Conservation (phyloP, 2,113 vertebrate species). For the Anoplopoma fimbria region DNA sequence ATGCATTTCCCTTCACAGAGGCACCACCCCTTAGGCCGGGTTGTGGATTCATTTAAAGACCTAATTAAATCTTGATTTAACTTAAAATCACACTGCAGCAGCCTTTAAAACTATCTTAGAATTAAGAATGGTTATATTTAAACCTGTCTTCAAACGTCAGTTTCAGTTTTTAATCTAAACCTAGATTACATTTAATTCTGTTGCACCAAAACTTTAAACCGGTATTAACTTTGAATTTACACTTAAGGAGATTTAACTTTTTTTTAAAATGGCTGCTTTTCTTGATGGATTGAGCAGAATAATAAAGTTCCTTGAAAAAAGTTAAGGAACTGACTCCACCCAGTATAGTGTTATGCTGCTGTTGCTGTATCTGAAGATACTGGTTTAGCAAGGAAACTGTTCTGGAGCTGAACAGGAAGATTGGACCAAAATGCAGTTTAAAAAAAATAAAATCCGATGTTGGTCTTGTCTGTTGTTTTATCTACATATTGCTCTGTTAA, state of each 20-base stretch:
- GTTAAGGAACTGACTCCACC: background rate
- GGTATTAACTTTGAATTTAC: background rate
- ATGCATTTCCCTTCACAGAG: slow-evolving; percentile 5
- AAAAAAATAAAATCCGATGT: too few relatives aligned
- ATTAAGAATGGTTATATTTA: background rate
- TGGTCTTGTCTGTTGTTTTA: background rate
- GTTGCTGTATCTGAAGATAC: background rate
- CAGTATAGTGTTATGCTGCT: background rate
- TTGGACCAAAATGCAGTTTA: background rate
- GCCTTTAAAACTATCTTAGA: too few relatives aligned
- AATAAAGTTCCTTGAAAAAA: too few relatives aligned
- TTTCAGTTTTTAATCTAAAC: background rate
- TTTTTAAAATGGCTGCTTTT: background rate
- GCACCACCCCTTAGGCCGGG: background rate
- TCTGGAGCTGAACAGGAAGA: background rate
- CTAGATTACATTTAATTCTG: background rate
- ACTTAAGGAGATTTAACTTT: background rate
- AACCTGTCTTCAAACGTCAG: background rate
- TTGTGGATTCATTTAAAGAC: too few relatives aligned
- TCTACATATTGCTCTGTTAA: background rate
- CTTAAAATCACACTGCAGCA: background rate
- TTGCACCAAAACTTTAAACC: background rate
- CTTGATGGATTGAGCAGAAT: background rate
- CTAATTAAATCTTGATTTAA: background rate
- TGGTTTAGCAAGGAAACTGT: background rate